These are phyloP conservation scores for Micromussa lordhowensis DNA, from an alignment of 92 coral and sea anemone species.

Conservation along the genomic window DNA sequence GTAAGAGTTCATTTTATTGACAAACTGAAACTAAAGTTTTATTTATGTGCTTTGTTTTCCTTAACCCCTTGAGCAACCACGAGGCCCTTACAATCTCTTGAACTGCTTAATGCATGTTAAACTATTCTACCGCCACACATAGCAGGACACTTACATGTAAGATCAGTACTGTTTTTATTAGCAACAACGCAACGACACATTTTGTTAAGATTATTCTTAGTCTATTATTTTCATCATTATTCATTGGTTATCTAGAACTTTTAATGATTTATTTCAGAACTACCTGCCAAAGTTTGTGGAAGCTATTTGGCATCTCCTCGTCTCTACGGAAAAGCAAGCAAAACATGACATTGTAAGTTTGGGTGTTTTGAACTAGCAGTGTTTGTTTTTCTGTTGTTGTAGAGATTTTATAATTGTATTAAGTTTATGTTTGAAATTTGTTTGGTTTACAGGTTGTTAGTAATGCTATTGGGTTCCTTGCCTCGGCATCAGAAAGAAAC, in stretches of 20 bases:
- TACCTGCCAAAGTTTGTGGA: conserved; percentile 95
- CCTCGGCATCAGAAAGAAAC: conserved; percentile 94
- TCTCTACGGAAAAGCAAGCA: conserved; percentile 75
- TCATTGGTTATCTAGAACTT: background rate
- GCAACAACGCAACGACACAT: background rate
- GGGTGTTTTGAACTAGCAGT: background rate
- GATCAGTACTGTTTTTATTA: background rate
- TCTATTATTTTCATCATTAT: too few species aligned
- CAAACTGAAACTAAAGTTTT: too few species aligned
- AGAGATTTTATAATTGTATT: background rate
- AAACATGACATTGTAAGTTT: conserved; percentile 95
- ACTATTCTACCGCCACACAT: background rate
- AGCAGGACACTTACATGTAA: background rate
- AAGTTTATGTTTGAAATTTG: background rate
- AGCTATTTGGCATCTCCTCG: conserved; percentile 96
- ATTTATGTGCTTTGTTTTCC: too few species aligned
- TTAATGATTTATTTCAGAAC: conserved; percentile 48
- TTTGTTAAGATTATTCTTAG: too few species aligned
- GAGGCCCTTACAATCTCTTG: too few species aligned
- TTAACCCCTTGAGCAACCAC: too few species aligned
- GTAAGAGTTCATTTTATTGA: conserved; percentile 29
- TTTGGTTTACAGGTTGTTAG: conserved; percentile 83
- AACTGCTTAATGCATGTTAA: too few species aligned
- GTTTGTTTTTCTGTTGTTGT: background rate
- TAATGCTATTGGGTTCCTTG: conserved; percentile 96